Conservation (phyloP, 1,140 invertebrate genomes). For the fruit fly (Drosophila melanogaster) region Release_6_plus_ISO1_MT NT_033777.3:16993001-16993500, state of each 20-base stretch:
- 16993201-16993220: not conserved
- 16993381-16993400: slow-evolving; percentile 69
- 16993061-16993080: slow-evolving; percentile 8
- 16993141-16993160: slow-evolving; percentile 65
- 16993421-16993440: slow-evolving; percentile 67
- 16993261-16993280: slow-evolving; percentile 68
- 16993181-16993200: slow-evolving; percentile 4
- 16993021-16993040: slow-evolving; percentile 28
- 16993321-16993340: slow-evolving; percentile 21
- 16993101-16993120: slow-evolving; percentile 8
- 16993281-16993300: slow-evolving; percentile 74
- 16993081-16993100: slow-evolving; percentile 13
- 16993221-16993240: slow-evolving; percentile 2
- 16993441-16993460: slow-evolving; percentile 78
- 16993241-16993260: slow-evolving; percentile 58
- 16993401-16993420: slow-evolving; percentile 70
- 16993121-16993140: slow-evolving; percentile 48
- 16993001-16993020: slow-evolving; percentile 37
- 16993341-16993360: slow-evolving; percentile 70
- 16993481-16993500: slow-evolving; percentile 68
- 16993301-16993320: slow-evolving; percentile 68
- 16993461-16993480: slow-evolving; percentile 78
- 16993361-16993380: slow-evolving; percentile 68
- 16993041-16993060: slow-evolving; percentile 44
- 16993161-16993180: slow-evolving; percentile 74